A percentile compares a stretch with the other conserved stretches of the same genome.
Evolutionary conservation across 2,113 vertebrate species (phyloP).

Genomic region (Oryzias melastigma): DNA sequence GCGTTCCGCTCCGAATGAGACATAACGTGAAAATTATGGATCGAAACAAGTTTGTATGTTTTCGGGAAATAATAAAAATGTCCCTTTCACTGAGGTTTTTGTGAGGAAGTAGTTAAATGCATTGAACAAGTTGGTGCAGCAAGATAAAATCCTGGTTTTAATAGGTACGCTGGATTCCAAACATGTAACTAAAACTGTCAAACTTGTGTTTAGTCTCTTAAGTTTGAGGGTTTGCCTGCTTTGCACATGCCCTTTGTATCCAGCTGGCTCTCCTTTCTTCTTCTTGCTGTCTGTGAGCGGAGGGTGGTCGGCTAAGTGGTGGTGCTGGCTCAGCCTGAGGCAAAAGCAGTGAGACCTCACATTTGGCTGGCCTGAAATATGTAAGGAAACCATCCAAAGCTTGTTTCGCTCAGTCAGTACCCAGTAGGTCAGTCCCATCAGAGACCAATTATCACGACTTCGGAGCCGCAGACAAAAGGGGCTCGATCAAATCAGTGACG

Average conservation of each 20-base stretch:
- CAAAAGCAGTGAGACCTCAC: slow-evolving; percentile 44
- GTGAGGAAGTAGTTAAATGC: slow-evolving; percentile 30
- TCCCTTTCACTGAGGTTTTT: slow-evolving; percentile 30
- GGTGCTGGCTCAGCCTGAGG: slow-evolving; percentile 49
- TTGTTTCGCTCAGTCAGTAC: slow-evolving; percentile 47
- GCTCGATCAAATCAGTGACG: slow-evolving; percentile 30
- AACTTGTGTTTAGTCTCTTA: slow-evolving; percentile 13
- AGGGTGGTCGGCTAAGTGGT: slow-evolving; percentile 44
- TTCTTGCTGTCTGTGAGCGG: slow-evolving; percentile 19
- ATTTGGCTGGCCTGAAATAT: slow-evolving; percentile 56
- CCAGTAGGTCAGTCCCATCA: slow-evolving; percentile 55
- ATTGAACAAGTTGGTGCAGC: slow-evolving; percentile 16
- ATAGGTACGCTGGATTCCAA: slow-evolving; percentile 16
- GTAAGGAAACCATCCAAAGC: slow-evolving; percentile 59
- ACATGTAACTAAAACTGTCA: slow-evolving; percentile 14
- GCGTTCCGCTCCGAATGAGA: too few relatives aligned
- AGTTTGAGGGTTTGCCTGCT: slow-evolving; percentile 13
- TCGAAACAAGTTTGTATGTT: slow-evolving; percentile 21
- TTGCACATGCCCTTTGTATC: slow-evolving; percentile 5
- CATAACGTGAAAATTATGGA: too few relatives aligned
- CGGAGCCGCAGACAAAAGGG: slow-evolving; percentile 45
- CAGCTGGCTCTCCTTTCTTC: slow-evolving; percentile 3
- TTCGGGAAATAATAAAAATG: slow-evolving; percentile 20
- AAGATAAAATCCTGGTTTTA: slow-evolving; percentile 20
- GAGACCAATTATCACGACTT: slow-evolving; percentile 64